Evolutionary conservation across 2,888 invertebrate genomes (phyloP), one percentile per base, ranked within the genome.

Genomic region (Lapara coniferarum): DNA sequence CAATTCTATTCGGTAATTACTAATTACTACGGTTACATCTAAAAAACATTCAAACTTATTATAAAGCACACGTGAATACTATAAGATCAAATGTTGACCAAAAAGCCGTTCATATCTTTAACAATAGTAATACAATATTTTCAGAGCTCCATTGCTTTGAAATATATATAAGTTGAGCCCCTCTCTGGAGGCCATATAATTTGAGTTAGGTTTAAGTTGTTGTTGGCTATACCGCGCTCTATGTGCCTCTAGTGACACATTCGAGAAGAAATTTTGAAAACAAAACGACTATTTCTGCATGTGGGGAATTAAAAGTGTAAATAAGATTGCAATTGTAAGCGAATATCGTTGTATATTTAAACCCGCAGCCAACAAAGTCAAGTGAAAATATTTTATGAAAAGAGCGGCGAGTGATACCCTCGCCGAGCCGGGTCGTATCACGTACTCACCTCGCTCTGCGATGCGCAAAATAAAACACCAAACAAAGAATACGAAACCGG

Each of bases 171-270:
- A 19, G 46, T 63, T 19, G 16, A 46, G 46, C 46, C 7, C 44
- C 46, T 79, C 87, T 80, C 83, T 19, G 66, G 88, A 81, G 89
- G 81, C 87, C 82, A 82, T 89, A 86, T 85, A 86, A 86, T 87
- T 85, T 87, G 88, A 85, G 86, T 88, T 89, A 89, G 84, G 81
- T 86, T 87, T 86, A 90, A 87, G 84, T 89, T 90, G 87, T 85
- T 84, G 84, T 80, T 80, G 81, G 80, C 82, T 82, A 74, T 78
- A 83, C 79, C 83, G 79, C 82, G 76, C 78, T 86, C 80, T 84
- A 88, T 86, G 85, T 81, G 82, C 81, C 90, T 87, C 89, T 71
- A 66, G 89, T 79, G 89, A 82, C 87, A 82, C 85, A 86, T 85
- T 78, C 73, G 73, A 78, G 74, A 77, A 78, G 71, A 75, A 81